A percentile compares a stretch with the other conserved stretches of the same genome.
phyloP scores from a whole-genome alignment of 2,797 vertebrate species.

The Pangasius macronema region DNA sequence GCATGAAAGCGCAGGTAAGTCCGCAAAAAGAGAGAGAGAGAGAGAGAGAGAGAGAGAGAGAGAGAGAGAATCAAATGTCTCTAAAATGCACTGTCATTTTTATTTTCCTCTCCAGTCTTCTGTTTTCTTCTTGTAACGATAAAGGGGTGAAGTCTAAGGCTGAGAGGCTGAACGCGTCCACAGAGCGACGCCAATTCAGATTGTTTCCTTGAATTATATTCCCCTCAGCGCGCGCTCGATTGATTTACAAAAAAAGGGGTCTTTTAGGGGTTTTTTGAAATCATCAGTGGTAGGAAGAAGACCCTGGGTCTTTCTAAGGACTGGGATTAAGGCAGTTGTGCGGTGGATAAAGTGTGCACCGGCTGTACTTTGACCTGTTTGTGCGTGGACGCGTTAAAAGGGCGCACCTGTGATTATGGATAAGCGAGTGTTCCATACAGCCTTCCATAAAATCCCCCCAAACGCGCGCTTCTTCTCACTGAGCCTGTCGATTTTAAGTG shows the following conservation, averaged over 20 bases:
- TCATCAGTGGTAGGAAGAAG: not conserved
- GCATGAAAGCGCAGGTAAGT: conserved; percentile 14
- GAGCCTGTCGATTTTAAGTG: not conserved
- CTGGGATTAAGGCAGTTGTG: not conserved
- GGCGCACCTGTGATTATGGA: not conserved
- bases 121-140: not conserved
- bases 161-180: not conserved
- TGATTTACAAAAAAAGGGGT: not conserved
- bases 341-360: not conserved
- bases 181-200: not conserved
- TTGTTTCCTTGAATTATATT: not conserved
- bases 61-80: not conserved
- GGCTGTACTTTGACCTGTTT: conserved; percentile 29
- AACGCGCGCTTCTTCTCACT: not conserved
- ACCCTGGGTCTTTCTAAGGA: not conserved
- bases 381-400: conserved; percentile 24
- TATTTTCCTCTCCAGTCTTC: not conserved
- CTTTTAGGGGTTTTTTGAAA: not conserved
- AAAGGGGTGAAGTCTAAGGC: not conserved
- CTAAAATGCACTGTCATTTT: not conserved
- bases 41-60: too few relatives aligned
- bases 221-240: not conserved
- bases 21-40: not conserved
- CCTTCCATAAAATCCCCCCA: too few relatives aligned
- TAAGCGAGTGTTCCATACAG: not conserved